Percentiles rank a stretch among this genome's conserved stretches.
Conservation (phyloP, 2,888 invertebrate species). For the Apamea crenata region DNA sequence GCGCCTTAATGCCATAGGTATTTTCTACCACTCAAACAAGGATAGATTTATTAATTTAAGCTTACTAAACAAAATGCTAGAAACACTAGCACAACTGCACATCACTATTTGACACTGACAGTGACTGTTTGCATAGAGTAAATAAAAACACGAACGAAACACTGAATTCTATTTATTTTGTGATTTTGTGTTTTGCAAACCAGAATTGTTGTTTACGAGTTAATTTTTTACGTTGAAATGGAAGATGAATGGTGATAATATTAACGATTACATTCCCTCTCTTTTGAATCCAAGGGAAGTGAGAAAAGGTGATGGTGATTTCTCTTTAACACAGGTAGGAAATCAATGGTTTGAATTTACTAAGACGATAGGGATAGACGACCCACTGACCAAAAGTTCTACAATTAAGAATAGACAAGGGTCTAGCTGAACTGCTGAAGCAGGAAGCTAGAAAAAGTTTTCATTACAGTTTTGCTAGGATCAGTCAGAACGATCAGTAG, state of each 20-base stretch:
- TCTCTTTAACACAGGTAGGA: constrained; percentile 80
- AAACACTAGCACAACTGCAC: not conserved
- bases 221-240: constrained; percentile 46
- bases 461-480: not conserved
- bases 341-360: constrained; percentile 20
- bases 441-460: not conserved
- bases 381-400: not conserved
- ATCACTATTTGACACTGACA: not conserved
- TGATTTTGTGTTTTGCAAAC: constrained; percentile 13
- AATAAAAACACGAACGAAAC: constrained; percentile 36
- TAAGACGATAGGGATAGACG: too few species aligned
- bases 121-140: constrained; percentile 22
- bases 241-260: constrained; percentile 76
- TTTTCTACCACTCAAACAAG: not conserved
- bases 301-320: constrained; percentile 71
- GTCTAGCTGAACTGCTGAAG: not conserved
- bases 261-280: constrained; percentile 81
- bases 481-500: not conserved
- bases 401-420: constrained; percentile 1
- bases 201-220: constrained; percentile 6
- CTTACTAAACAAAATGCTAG: not conserved
- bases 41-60: not conserved
- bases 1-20: not conserved
- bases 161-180: not conserved
- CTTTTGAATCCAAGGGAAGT: constrained; percentile 80